Conservation (phyloP, 53 echinoderm and acorn worm genomes). For the Echinometra lucunter region DNA sequence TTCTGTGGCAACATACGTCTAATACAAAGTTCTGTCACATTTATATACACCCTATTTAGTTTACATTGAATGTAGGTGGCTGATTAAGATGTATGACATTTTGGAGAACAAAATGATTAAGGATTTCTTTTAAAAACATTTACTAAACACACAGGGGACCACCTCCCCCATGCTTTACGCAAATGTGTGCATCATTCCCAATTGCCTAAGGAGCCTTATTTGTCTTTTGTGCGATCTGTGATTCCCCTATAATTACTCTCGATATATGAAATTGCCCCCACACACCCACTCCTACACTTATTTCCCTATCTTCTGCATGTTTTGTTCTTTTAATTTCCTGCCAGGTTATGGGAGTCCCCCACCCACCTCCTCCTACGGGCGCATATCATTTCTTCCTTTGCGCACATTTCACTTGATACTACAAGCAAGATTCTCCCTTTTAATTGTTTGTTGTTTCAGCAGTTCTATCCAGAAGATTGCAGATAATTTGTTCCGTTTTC, state of each 20-base stretch:
- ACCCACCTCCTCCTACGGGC: too few species aligned
- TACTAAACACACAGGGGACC: not conserved
- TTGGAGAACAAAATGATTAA: not conserved
- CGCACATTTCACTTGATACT: too few species aligned
- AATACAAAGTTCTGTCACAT: not conserved
- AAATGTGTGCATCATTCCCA: not conserved
- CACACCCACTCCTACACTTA: not conserved
- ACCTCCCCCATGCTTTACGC: not conserved
- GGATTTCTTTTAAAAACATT: not conserved
- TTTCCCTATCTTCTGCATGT: not conserved
- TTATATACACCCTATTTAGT: not conserved
- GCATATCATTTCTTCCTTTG: too few species aligned
- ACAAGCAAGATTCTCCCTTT: too few species aligned
- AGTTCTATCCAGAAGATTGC: too few species aligned
- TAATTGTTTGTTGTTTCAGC: too few species aligned
- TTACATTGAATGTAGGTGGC: not conserved
- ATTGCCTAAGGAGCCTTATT: not conserved
- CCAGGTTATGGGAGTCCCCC: too few species aligned
- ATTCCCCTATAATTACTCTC: not conserved
- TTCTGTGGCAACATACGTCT: not conserved
- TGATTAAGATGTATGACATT: slow-evolving; percentile 12
- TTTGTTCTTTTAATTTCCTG: not conserved
- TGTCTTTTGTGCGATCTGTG: not conserved
- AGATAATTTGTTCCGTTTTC: too few species aligned
- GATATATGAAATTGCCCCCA: not conserved